Evolutionary conservation across 2,888 invertebrate genomes (phyloP), one percentile per base, ranked within the genome.

Genomic region (Clepsis dumicolana): DNA sequence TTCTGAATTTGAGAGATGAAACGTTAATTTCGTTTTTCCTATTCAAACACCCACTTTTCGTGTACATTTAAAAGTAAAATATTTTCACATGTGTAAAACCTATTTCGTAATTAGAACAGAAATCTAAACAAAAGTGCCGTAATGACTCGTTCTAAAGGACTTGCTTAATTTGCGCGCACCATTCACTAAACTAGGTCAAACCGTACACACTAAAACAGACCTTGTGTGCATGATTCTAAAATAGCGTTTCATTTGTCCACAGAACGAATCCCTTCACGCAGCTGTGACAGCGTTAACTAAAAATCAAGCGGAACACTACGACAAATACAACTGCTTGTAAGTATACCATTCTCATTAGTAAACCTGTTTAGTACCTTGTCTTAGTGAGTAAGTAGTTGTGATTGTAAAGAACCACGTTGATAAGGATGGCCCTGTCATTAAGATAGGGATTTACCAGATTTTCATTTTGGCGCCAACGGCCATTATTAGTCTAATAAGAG

Each of bases 241-340:
- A 54, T 50, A n/a, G 50, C 24, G 38, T 59, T 68, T 73, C 70
- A 70, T 75, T 83, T 88, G 79, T 83, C 88, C 78, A 63, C 89
- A 95, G 95, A 95, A 95, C 77, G 95, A 95, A 71, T 95, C 94
- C 77, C 94, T 96, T 38, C 96, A 96, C 80, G 93, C 94, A 38
- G 96, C 96, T 0, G 94, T 96, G 72, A 93, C 94, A 66, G 94
- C 96, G n/a, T 86, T 96, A 64, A 94, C 96, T 54, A 94, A 94
- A 76, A 95, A 95, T 84, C 95, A 96, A 83, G 93, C 94, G 1
- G 94, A 94, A 75, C 87, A 90, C 72, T 93, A 94, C 73, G 90
- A 93, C 77, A 94, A 88, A 86, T 95, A 94, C 80, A 87, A 93
- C 75, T 95, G 94, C 82, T 85, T 95, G 95, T 95, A 86, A 95